Base-by-base conservation (phyloP, 2,797 vertebrate species). In the Coranthus polyacanthus region DNA sequence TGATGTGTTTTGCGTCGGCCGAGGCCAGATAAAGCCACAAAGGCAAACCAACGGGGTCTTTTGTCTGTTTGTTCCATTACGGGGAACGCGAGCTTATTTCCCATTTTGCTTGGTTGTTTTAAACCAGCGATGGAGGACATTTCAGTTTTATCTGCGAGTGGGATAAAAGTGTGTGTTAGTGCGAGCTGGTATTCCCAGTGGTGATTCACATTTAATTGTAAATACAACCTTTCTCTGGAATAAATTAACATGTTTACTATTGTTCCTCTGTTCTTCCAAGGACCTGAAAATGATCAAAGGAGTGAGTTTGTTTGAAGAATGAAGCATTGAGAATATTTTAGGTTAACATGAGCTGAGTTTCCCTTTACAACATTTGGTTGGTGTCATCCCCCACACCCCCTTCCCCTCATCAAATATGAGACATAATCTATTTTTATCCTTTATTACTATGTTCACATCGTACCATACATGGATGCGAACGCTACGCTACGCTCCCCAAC, bases 271-370 rank as follows among this genome's bases (percentile, higher is more conserved):
- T 74, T 84, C 81, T 89, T 90, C 71, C 75, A 74, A 89, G 72
- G 87, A 91, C 87, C 81, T 83, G 65, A 2, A 44, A 60, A 81
- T 89, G 89, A 91, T 93, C 92, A 93, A 93, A 93, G 89, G 72
- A 69, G 68, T 0, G 13, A 64, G 90, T 88, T 91, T 91, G 90
- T 93, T 93, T 92, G 89, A 91, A 92, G 89, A 91, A 88, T 64
- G 80, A 88, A 79, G 83, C 81, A 74, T 89, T 92, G 90, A 90
- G 86, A 89, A 92, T 92, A 91, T 91, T 92, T 91, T 86, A 89
- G 72, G 83, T 88, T 87, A 93, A 91, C 89, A 88, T 88, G 89
- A 88, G 69, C 57, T 1, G 82, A 84, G 83, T 62, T 81, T 75
- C 78, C 51, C 78, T 78, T 72, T 52, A 17, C 79, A 81, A 64